Conservation (phyloP, 2,888 invertebrate species). For the Callinectes sapidus region DNA sequence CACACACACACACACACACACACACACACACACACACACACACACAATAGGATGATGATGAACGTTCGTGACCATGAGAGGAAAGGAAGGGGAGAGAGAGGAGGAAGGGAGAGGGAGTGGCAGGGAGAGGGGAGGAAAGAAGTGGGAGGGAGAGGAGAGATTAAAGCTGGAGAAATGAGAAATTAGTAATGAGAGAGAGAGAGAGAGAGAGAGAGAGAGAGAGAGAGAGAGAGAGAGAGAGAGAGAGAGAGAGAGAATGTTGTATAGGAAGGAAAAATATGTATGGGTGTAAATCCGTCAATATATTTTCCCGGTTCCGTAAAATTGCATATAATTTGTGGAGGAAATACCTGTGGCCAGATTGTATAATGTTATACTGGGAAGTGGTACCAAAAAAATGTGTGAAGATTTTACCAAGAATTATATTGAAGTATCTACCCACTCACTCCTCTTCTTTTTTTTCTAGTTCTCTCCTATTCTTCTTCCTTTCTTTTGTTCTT, state of each 20-base stretch:
- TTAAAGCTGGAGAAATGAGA: background rate
- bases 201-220: slow-evolving; percentile 21
- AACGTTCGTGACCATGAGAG: background rate
- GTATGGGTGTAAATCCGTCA: background rate
- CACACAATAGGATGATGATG: slow-evolving; percentile 3
- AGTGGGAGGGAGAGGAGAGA: background rate
- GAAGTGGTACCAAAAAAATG: background rate
- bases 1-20: background rate
- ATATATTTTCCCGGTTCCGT: background rate
- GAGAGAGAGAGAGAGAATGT: background rate
- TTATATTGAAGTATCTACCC: background rate
- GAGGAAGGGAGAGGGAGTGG: background rate
- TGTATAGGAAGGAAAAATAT: background rate
- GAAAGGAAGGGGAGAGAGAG: background rate
- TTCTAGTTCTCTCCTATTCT: background rate
- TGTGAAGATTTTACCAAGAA: background rate
- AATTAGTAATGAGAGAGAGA: background rate
- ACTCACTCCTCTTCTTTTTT: background rate
- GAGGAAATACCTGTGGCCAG: slow-evolving; percentile 4
- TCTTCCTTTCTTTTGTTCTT: background rate
- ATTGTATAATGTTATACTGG: background rate
- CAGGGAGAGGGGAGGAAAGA: background rate
- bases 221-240: slow-evolving; percentile 20
- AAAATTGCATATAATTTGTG: slow-evolving; percentile 6
- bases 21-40: background rate